Percentiles rank a stretch among this genome's conserved stretches.
These are phyloP conservation scores for Euglossa dilemma DNA, from an alignment of 1,140 invertebrate genomes.

Conservation along the genomic window DNA sequence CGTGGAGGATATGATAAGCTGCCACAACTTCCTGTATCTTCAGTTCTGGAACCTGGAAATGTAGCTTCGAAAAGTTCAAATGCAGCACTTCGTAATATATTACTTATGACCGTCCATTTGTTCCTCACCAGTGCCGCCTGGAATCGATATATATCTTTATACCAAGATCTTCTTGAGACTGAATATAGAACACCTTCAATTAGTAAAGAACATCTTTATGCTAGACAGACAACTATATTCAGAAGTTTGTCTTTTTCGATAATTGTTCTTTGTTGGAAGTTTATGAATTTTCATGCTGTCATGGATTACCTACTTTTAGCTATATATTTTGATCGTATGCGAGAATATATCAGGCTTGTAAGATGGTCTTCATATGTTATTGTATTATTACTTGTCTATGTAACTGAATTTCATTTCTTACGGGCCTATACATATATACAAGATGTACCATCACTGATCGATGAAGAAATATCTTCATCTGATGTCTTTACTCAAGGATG, in stretches of 20 bases:
- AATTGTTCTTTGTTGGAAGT: constrained; percentile 89
- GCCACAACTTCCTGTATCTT: constrained; percentile 60
- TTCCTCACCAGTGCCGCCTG: constrained; percentile 88
- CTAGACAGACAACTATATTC: constrained; percentile 76
- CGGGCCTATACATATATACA: constrained; percentile 66
- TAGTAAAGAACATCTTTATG: constrained; percentile 81
- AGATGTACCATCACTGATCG: constrained; percentile 39
- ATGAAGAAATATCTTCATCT: constrained; percentile 31
- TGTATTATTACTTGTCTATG: constrained; percentile 83
- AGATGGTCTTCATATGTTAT: constrained; percentile 86
- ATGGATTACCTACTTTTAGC: constrained; percentile 89
- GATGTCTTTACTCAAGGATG: constrained; percentile 39
- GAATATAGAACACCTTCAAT: constrained; percentile 80
- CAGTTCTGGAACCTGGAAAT: constrained; percentile 35
- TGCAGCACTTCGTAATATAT: constrained; percentile 83
- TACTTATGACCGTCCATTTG: constrained; percentile 87
- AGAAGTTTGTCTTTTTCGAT: constrained; percentile 88
- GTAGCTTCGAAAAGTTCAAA: constrained; percentile 34
- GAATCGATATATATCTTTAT: constrained; percentile 91
- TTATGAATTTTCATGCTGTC: constrained; percentile 91
- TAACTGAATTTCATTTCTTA: constrained; percentile 82
- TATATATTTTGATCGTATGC: constrained; percentile 91
- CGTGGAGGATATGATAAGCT: constrained; percentile 85
- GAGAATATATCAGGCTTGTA: constrained; percentile 86
- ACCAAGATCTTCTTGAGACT: constrained; percentile 88